These are phyloP conservation scores for Pangasius djambal DNA, from an alignment of 2,797 vertebrate species.

Conservation along the genomic window DNA sequence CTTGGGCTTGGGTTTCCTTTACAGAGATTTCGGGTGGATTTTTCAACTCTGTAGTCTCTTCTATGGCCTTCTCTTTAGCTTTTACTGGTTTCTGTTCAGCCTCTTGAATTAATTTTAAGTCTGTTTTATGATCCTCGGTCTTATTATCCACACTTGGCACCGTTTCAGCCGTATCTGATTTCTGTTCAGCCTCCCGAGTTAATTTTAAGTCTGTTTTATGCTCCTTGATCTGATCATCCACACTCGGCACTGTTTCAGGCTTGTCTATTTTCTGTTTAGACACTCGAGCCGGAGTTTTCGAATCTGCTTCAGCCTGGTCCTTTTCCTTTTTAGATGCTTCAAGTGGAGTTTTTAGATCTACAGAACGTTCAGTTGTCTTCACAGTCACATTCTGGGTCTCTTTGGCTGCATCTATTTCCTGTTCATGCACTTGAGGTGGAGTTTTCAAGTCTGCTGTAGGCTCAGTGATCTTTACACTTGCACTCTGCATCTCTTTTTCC, in stretches of 20 bases:
- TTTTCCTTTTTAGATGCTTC: not conserved
- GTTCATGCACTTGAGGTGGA: not conserved
- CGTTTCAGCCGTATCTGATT: not conserved
- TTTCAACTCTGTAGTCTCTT: slow-evolving; percentile 1
- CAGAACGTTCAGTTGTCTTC: not conserved
- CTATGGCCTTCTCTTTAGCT: not conserved
- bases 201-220: not conserved
- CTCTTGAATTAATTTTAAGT: not conserved
- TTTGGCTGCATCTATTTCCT: not conserved
- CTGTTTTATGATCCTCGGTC: not conserved
- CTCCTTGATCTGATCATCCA: not conserved
- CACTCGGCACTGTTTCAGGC: no score
- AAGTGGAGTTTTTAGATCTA: not conserved
- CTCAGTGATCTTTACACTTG: slow-evolving; percentile 26
- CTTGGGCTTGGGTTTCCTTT: not conserved
- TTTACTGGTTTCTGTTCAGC: not conserved
- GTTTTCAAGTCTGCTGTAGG: slow-evolving; percentile 22
- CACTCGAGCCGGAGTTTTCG: not conserved
- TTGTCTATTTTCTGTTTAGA: slow-evolving; percentile 1
- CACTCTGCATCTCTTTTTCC: not conserved
- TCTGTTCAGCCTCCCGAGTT: not conserved
- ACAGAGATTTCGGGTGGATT: not conserved
- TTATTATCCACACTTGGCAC: not conserved
- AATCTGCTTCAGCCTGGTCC: not conserved
- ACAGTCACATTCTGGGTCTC: not conserved